Percentiles rank a stretch among this genome's conserved stretches.
These are phyloP conservation scores for Percopsis transmontana DNA, from an alignment of 2,113 vertebrate species.

Conservation along the genomic window DNA sequence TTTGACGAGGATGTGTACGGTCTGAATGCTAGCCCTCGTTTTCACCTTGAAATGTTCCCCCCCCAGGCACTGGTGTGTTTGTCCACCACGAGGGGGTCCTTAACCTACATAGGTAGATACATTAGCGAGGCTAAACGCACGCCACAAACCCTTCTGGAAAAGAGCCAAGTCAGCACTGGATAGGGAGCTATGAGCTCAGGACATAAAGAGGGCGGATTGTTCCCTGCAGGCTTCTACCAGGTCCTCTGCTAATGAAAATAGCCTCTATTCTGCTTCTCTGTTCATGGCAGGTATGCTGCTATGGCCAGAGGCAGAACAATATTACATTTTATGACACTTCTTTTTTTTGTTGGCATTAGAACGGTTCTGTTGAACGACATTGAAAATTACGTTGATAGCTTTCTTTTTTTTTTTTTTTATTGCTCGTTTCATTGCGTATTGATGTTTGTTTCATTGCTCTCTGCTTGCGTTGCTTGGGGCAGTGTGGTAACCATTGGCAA, in stretches of 20 bases:
- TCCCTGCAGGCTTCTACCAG: conserved; percentile 51
- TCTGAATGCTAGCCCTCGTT: conserved; percentile 18
- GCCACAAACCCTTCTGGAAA: conserved; percentile 56
- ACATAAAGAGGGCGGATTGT: conserved; percentile 28
- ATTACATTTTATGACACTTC: not conserved
- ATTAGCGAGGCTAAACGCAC: conserved; percentile 70
- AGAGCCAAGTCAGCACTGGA: conserved; percentile 72
- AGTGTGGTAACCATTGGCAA: not conserved
- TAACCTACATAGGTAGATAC: conserved; percentile 79
- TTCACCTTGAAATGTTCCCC: conserved; percentile 74
- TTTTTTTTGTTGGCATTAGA: not conserved
- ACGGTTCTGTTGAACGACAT: not conserved
- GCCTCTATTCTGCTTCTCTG: conserved; percentile 37
- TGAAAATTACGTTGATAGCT: conserved; percentile 5
- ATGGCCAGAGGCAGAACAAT: conserved; percentile 30
- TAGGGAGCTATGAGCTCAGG: conserved; percentile 45
- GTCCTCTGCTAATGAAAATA: conserved; percentile 57
- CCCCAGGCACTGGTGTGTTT: conserved; percentile 60
- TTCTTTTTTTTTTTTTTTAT: not conserved
- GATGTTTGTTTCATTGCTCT: not conserved
- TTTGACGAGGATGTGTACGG: conserved; percentile 17
- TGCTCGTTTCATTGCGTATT: not conserved
- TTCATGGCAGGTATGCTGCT: conserved; percentile 23
- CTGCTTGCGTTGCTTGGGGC: not conserved
- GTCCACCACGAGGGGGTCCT: conserved; percentile 73